Evolutionary conservation across 2,797 vertebrate genomes (phyloP).

Genomic region (Gallirallus australis): DNA sequence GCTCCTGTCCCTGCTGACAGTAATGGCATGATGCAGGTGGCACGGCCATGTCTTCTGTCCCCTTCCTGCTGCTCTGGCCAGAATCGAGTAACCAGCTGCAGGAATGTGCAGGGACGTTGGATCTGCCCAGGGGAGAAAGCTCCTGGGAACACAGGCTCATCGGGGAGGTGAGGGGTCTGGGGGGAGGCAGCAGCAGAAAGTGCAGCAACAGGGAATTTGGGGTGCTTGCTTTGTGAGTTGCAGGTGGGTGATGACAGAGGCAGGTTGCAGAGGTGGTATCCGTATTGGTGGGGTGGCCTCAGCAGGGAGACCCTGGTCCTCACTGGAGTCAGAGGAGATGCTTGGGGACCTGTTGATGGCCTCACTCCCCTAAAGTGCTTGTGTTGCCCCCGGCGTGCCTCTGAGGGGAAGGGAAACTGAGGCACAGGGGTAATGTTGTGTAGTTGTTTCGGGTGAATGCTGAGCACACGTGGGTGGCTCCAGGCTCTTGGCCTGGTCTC

Average conservation of each 20-base stretch:
- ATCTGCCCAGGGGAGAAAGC: not conserved
- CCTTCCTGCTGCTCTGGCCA: not conserved
- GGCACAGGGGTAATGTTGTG: fast-evolving
- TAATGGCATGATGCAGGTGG: fast-evolving
- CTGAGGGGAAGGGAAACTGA: conserved; percentile 3
- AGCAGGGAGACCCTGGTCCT: fast-evolving
- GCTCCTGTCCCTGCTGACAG: not conserved
- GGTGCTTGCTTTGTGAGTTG: not conserved
- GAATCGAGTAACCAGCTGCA: fast-evolving
- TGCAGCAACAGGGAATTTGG: fast-evolving
- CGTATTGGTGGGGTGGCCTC: fast-evolving
- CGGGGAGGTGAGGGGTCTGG: not conserved
- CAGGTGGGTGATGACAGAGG: fast-evolving
- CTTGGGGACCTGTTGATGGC: fast-evolving
- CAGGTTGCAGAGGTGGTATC: not conserved
- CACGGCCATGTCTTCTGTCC: not conserved
- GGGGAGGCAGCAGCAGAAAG: not conserved
- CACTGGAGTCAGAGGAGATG: fast-evolving
- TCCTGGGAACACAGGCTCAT: not conserved
- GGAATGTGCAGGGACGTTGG: not conserved
- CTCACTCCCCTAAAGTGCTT: fast-evolving
- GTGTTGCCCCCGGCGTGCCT: fast-evolving
- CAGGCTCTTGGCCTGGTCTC: not conserved
- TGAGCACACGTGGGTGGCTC: fast-evolving
- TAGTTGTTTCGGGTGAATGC: fast-evolving